Evolutionary conservation across 2,888 invertebrate genomes (phyloP), one percentile per base, ranked within the genome.

Genomic region (Hipparchia sbordonii): DNA sequence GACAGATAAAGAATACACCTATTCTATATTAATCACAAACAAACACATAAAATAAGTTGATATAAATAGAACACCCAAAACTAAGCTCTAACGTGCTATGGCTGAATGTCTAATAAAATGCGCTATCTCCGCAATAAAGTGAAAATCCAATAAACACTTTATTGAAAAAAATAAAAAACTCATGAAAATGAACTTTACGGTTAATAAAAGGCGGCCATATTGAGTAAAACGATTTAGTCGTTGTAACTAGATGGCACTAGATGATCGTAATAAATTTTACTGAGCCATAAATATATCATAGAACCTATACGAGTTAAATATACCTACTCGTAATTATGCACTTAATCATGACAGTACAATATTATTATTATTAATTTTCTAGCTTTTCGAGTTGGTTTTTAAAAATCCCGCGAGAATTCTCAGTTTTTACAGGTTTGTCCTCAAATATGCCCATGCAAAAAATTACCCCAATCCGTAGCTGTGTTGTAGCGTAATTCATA

Each of bases 101-200:
- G 77, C 78, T 67, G 62, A 77, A 72, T 68, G 63, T 73, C 72
- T 72, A 77, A 78, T 81, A 84, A 83, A 84, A 80, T 79, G 79
- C 80, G 83, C 82, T 82, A 82, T 86, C 82, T 79, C 74, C 67
- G 84, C 80, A 76, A 83, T 89, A 89, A 89, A 86, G 76, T 79
- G 81, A 74, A 82, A 82, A 81, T 79, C 85, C 84, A 85, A 87
- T 89, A 89, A 89, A 89, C 84, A 81, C 79, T 89, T 89, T 90
- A 88, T 88, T 85, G 86, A 85, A 85, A 87, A 87, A 89, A 87
- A 84, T 87, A 85, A 88, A 84, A 77, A 77, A 68, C 77, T 82
- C 82, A 82, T 85, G 81, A 87, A 85, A 82, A 82, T 76, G 76
- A 74, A 79, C 84, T 85, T 85, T 83, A 81, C 77, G 82, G 80